Base-by-base conservation (phyloP, 1,140 invertebrate genomes). In the Proales similis region DNA sequence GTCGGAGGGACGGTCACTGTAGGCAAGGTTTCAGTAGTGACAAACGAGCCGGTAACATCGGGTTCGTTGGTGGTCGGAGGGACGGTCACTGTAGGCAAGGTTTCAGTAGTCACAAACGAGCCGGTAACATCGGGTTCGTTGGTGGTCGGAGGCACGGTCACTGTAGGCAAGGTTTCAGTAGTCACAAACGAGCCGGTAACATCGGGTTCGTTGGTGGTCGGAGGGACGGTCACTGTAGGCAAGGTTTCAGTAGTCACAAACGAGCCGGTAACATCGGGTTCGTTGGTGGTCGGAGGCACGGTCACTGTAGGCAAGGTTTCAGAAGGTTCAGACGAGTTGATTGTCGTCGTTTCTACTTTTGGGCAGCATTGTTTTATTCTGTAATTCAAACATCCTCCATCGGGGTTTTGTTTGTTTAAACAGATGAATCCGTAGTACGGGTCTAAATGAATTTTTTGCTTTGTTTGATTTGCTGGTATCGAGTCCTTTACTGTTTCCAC, bases 311-410 rank as follows among this genome's bases (percentile, higher is more conserved):
- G n/a, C n/a, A n/a, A n/a, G n/a, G n/a, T 51, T 11, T 32, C 27
- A 24, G 48, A 22, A 11, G 9, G 12, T 36, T 17, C 39, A 11
- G 11, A 42, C 14, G 17, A 4, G 39, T 42, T 42, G 14, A n/a
- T 42, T 4, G 3, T 32, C 19, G 22, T 53, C 14, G 14, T 22
- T 12, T 26, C 30, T 42, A 42, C 5, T 24, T 11, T 5, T 9
- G 51, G 24, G 45, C 51, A 57, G 11, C 51, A 57, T 14, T 57
- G 51, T 57, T 42, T 42, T 2, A 42, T 42, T 42, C 45, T 14
- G 32, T 42, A 57, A 57, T 57, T 42, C 12, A 57, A 42, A 27
- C 51, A 57, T 1, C 5, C n/a, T n/a, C n/a, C 17, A n/a, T 39
- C 9, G 9, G 9, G 14, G 27, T 57, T 57, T 26, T 57, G 24